A percentile compares a stretch with the other conserved stretches of the same genome.
These are phyloP conservation scores for Calliopum simillimum DNA, from an alignment of 2,888 invertebrate species.

Conservation along the genomic window DNA sequence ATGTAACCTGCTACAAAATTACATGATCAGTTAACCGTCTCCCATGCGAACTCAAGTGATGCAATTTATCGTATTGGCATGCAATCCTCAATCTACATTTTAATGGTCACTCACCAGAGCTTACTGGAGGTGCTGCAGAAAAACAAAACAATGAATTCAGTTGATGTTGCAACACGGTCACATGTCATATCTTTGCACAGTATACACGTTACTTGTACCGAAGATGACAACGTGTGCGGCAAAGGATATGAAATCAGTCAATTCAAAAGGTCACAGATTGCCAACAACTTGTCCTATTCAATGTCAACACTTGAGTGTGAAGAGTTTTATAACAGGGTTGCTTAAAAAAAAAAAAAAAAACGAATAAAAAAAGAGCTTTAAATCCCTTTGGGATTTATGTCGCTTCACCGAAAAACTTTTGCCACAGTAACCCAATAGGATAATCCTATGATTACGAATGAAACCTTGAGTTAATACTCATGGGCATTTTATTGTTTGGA, in stretches of 20 bases:
- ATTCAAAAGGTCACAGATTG: constrained; percentile 10
- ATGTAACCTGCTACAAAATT: too few relatives aligned
- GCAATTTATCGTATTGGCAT: neutral
- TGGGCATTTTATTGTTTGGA: too few relatives aligned
- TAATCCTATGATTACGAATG: too few relatives aligned
- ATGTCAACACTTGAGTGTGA: neutral
- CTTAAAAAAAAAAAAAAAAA: too few relatives aligned
- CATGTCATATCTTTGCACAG: constrained; percentile 2
- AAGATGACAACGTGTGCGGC: neutral
- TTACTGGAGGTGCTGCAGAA: too few relatives aligned
- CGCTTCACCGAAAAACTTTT: too few relatives aligned
- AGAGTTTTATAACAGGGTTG: too few relatives aligned
- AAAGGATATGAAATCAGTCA: constrained; percentile 8
- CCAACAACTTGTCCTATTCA: neutral
- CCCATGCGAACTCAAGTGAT: neutral
- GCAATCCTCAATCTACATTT: constrained; percentile 7
- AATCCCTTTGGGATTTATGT: too few relatives aligned
- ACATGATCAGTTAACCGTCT: too few relatives aligned
- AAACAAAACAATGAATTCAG: neutral
- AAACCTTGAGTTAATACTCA: too few relatives aligned
- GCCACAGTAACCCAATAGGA: too few relatives aligned
- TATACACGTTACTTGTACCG: neutral
- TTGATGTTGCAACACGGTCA: neutral
- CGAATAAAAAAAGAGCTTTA: too few relatives aligned
- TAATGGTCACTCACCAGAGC: constrained; percentile 9